These are phyloP conservation scores for Callipepla californica DNA, from an alignment of 2,113 vertebrate species.

Conservation along the genomic window DNA sequence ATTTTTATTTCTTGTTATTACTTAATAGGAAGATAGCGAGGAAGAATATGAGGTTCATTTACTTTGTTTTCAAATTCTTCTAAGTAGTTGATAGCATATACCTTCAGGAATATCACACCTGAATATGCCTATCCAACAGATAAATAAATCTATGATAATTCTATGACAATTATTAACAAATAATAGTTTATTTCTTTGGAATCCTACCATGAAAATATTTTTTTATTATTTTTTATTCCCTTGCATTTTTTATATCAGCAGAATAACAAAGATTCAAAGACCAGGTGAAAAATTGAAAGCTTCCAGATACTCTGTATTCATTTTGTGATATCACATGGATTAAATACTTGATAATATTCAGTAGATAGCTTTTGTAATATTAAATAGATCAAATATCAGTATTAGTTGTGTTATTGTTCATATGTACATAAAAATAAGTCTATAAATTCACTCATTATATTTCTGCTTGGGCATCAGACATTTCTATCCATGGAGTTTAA, in stretches of 20 bases:
- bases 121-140: neutral
- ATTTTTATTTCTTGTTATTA: neutral
- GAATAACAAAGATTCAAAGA: neutral
- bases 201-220: neutral
- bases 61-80: neutral
- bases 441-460: neutral
- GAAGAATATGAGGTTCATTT: neutral
- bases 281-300: neutral
- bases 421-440: neutral
- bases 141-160: neutral
- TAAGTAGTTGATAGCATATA: neutral
- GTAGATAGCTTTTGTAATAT: neutral
- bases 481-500: neutral
- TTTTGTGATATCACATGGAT: neutral
- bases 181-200: neutral
- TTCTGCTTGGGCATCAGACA: neutral
- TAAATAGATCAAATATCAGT: neutral
- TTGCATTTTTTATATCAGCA: neutral
- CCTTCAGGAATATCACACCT: neutral
- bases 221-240: neutral
- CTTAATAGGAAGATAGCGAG: neutral
- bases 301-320: neutral
- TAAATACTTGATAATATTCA: neutral
- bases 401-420: neutral
- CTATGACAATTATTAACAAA: neutral